Conservation (phyloP, 2,888 invertebrate species). For the Agrotis puta region DNA sequence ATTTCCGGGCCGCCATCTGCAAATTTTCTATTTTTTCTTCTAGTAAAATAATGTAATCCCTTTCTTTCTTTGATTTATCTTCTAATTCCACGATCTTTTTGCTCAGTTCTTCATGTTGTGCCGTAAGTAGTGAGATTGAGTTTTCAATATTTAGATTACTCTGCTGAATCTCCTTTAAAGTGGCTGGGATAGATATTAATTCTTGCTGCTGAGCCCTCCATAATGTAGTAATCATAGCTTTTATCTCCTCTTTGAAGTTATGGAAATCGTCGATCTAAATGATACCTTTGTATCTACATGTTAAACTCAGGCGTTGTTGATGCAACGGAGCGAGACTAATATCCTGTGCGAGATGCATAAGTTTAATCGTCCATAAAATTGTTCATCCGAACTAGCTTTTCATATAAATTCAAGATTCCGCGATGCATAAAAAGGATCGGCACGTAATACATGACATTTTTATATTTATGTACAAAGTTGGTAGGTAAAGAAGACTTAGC, state of each 20-base stretch:
- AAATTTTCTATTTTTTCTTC: conserved; percentile 19
- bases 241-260: conserved; percentile 11
- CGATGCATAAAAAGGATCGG: too few relatives aligned
- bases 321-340: conserved; percentile 4
- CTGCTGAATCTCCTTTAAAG: conserved; percentile 5
- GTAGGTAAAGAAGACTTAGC: too few relatives aligned
- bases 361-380: conserved; percentile 10
- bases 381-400: conserved; percentile 4
- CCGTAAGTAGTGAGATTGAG: conserved; percentile 4
- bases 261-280: conserved; percentile 13
- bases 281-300: conserved; percentile 7
- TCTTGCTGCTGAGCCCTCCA: neutral
- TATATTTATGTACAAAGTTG: neutral
- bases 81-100: conserved; percentile 7
- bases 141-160: conserved; percentile 5
- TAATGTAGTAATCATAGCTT: conserved; percentile 2
- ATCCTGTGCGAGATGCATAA: conserved; percentile 17
- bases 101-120: conserved; percentile 15
- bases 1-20: conserved; percentile 1
- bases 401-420: neutral
- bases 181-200: neutral
- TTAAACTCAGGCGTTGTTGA: neutral
- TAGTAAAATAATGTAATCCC: conserved; percentile 8
- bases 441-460: neutral
- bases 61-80: conserved; percentile 5